Conservation (phyloP, 2,888 invertebrate species). For the Lymantria monacha region DNA sequence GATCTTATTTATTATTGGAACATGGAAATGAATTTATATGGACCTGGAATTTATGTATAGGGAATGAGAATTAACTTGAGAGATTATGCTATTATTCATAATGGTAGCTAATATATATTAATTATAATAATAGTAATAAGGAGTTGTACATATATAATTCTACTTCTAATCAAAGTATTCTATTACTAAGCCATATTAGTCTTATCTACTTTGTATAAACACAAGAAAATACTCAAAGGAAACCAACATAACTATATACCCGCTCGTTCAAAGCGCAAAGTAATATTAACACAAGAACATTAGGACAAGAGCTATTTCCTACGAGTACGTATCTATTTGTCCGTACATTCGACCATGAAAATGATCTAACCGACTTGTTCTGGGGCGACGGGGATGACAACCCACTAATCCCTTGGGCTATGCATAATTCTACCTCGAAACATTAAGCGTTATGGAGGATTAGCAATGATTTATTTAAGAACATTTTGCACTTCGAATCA, state of each 20-base stretch:
- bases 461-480: slow-evolving; percentile 66
- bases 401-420: slow-evolving; percentile 70
- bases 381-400: slow-evolving; percentile 66
- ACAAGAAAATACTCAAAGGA: background rate
- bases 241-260: slow-evolving; percentile 14
- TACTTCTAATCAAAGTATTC: too few species aligned
- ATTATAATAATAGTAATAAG: too few species aligned
- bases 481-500: slow-evolving; percentile 53
- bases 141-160: too few species aligned
- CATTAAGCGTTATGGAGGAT: slow-evolving; percentile 70
- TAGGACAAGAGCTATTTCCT: slow-evolving; percentile 25
- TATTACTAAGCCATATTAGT: too few species aligned
- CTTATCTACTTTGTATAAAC: too few species aligned
- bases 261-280: slow-evolving; percentile 4
- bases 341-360: slow-evolving; percentile 55
- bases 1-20: too few species aligned
- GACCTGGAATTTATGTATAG: too few species aligned
- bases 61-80: too few species aligned
- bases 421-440: slow-evolving; percentile 74
- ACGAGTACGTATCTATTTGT: slow-evolving; percentile 40
- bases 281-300: slow-evolving; percentile 21
- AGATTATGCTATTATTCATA: too few species aligned
- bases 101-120: too few species aligned
- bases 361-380: slow-evolving; percentile 60
- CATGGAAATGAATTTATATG: too few species aligned